Base-by-base conservation (phyloP, 2,797 vertebrate genomes). In the Periparus ater region DNA sequence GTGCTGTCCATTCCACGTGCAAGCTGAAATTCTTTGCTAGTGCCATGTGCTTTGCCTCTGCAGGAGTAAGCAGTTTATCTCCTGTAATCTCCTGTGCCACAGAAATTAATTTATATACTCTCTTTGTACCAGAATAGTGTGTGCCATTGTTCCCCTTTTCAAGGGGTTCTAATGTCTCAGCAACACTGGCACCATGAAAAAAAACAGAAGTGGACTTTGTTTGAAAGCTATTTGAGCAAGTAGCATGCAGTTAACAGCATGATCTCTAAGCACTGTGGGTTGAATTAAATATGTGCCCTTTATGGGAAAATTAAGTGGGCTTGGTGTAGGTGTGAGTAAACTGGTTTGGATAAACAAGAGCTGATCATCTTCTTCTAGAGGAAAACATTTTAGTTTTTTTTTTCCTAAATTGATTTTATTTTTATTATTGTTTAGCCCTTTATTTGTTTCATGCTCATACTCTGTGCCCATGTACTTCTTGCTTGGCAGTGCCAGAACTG, bases 1-100 rank as follows among this genome's bases (percentile, higher is more conserved):
- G 44, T 55, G 60, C 34, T 84, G 40, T 75, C 81, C 1, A 0
- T 88, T 90, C 89, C 63, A 89, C 0, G 4, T 71, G 74, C 66
- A 79, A 94, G 55, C 15, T 19, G 20, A 90, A 94, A 93, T 94
- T 96, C 91, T 96, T 93, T 87, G 73, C 72, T 83, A 44, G 16
- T 62, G 65, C 65, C 78, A 78, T 48, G 25, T 85, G 87, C 68
- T 91, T 89, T 83, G 75, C 63, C 66, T 78, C 82, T 93, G 85
- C 70, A 94, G 86, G 67, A 90, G 58, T 97, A 95, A 96, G 91
- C 89, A 62, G 76, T 97, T 96, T 95, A 95, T 88, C 85, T 93
- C 86, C 86, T 85, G 27, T 95, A 92, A 96, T 95, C 81, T 86
- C 17, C 60, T 82, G 47, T 53, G 67, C 32, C 5, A 15, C 50